A percentile compares a stretch with the other conserved stretches of the same genome.
Conservation (phyloP, 2,113 vertebrate genomes). For the Catharus fuscescens region DNA sequence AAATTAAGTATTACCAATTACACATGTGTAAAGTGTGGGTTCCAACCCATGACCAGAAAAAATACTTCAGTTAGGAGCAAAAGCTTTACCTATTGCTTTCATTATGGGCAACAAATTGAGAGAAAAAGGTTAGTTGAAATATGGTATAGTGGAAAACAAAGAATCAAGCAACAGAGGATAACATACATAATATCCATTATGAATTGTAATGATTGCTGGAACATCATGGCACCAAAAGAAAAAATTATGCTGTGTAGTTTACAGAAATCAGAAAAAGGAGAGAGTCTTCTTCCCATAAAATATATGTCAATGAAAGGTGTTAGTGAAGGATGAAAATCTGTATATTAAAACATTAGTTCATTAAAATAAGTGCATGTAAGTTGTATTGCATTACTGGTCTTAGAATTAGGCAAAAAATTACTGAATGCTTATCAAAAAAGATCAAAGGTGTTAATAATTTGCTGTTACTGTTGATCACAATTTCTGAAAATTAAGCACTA, state of each 20-base stretch:
- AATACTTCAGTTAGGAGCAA: background rate
- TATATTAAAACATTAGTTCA: background rate
- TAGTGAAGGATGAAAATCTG: background rate
- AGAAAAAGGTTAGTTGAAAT: background rate
- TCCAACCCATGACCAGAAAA: background rate
- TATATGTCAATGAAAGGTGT: background rate
- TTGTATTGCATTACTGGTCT: background rate
- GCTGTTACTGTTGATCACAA: background rate
- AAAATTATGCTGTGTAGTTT: background rate
- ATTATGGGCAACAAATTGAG: background rate
- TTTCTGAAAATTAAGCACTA: background rate
- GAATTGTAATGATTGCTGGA: background rate
- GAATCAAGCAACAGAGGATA: background rate
- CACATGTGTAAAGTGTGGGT: background rate
- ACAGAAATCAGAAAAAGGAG: background rate
- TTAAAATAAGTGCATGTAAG: background rate
- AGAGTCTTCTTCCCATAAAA: background rate
- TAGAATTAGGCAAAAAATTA: background rate
- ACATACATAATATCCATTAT: background rate
- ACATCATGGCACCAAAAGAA: background rate
- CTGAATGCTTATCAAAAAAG: background rate
- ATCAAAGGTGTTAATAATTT: background rate
- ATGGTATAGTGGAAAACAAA: background rate
- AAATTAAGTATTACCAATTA: background rate
- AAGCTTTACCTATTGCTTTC: background rate